A percentile compares a stretch with the other conserved stretches of the same genome.
phyloP scores from a whole-genome alignment of 2,113 vertebrate species.

The Odontesthes bonariensis region DNA sequence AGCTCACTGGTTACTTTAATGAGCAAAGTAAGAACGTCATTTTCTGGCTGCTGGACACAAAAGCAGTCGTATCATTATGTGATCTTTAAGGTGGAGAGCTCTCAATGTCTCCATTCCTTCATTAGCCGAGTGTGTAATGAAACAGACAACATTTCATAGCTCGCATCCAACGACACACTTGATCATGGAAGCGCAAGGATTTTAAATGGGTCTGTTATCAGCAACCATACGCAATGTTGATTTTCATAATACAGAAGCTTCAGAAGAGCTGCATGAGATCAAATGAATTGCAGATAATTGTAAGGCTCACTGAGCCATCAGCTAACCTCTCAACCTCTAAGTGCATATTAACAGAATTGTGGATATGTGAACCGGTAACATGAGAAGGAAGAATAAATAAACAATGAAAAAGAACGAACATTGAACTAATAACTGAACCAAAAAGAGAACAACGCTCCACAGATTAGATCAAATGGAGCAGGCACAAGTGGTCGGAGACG shows the following conservation, averaged over 20 bases:
- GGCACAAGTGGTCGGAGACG: no score
- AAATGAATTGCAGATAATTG: conserved; percentile 15
- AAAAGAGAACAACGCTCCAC: background rate
- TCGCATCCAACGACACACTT: background rate
- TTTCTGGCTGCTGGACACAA: conserved; percentile 70
- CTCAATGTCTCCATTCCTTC: conserved; percentile 31
- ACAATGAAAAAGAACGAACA: background rate
- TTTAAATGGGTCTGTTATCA: background rate
- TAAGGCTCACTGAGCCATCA: background rate
- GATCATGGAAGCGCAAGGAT: conserved; percentile 1
- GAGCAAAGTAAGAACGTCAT: conserved; percentile 67
- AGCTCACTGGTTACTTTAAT: conserved; percentile 69
- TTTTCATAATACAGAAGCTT: background rate
- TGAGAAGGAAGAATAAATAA: background rate
- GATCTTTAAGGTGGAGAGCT: conserved; percentile 59
- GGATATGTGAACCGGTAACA: background rate
- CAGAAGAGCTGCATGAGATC: background rate
- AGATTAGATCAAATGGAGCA: background rate
- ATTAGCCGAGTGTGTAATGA: conserved; percentile 52
- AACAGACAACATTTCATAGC: conserved; percentile 21
- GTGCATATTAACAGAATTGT: conserved; percentile 9
- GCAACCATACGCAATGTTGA: background rate
- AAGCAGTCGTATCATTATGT: conserved; percentile 63
- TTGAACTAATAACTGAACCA: background rate
- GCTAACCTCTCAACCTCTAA: background rate